A percentile compares a stretch with the other conserved stretches of the same genome.
These are phyloP conservation scores for Regulus satrapa DNA, from an alignment of 2,113 vertebrate genomes.

Conservation along the genomic window DNA sequence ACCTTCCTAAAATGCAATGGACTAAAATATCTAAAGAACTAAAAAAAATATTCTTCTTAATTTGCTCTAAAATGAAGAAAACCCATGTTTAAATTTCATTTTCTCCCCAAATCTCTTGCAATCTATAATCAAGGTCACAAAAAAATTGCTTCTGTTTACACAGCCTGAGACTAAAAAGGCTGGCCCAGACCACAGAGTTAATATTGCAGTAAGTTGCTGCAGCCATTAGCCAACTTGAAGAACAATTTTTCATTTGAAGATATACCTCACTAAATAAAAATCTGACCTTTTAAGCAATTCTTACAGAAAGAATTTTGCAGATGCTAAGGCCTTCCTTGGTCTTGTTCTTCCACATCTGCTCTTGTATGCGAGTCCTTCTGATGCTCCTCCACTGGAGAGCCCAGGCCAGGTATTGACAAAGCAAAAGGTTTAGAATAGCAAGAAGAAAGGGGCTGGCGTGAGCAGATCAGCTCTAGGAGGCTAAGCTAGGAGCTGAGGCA, in stretches of 20 bases:
- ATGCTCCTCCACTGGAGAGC: not conserved
- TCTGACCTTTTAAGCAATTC: not conserved
- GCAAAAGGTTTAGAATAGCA: not conserved
- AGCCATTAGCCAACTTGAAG: not conserved
- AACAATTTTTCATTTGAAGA: not conserved
- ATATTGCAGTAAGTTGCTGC: not conserved
- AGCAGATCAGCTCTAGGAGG: not conserved
- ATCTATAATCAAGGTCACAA: not conserved
- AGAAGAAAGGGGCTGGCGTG: rapidly evolving
- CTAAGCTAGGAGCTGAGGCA: not conserved
- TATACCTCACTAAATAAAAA: not conserved
- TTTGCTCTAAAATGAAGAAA: not conserved
- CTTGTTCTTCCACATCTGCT: not conserved
- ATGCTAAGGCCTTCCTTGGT: not conserved
- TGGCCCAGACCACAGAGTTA: not conserved
- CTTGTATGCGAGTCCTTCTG: rapidly evolving
- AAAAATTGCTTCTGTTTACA: not conserved
- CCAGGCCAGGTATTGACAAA: not conserved
- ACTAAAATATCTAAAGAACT: not conserved
- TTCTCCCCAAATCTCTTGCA: not conserved
- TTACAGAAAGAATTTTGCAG: not conserved
- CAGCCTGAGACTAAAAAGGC: not conserved
- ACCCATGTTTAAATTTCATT: not conserved
- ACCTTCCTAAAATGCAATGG: not conserved
- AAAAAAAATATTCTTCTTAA: not conserved